Percentiles rank a stretch among this genome's conserved stretches.
These are phyloP conservation scores for Drosophila truncata DNA, from an alignment of 1,140 invertebrate species.

Conservation along the genomic window DNA sequence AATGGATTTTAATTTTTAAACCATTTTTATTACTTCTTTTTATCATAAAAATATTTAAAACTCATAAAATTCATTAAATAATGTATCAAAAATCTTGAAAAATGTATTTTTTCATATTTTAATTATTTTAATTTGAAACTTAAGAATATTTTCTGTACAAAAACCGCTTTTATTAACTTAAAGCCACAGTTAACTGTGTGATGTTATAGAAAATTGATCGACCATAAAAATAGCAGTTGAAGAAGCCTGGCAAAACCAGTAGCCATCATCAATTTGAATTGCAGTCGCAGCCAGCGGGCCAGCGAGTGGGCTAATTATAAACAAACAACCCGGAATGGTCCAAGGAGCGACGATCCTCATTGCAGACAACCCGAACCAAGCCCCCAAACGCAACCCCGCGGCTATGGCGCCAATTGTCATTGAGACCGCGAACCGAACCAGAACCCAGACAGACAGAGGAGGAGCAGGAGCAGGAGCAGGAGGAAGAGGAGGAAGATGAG, in stretches of 20 bases:
- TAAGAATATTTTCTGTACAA: neutral
- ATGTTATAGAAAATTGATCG: slow-evolving; percentile 69
- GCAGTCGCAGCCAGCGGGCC: slow-evolving; percentile 18
- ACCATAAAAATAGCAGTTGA: slow-evolving; percentile 70
- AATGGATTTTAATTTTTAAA: neutral
- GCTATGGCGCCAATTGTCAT: slow-evolving; percentile 83
- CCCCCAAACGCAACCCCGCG: slow-evolving; percentile 58
- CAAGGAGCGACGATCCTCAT: slow-evolving; percentile 30
- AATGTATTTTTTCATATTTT: neutral
- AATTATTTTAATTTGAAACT: neutral
- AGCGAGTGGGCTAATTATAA: slow-evolving; percentile 77
- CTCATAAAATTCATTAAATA: too few relatives aligned
- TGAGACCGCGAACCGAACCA: slow-evolving; percentile 55
- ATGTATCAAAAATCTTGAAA: neutral
- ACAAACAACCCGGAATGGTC: slow-evolving; percentile 65
- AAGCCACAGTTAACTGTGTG: neutral
- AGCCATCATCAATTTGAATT: slow-evolving; percentile 80
- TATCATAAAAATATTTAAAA: neutral
- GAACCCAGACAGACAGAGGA: slow-evolving; percentile 1
- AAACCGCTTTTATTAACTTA: neutral
- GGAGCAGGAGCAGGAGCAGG: neutral
- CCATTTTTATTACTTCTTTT: neutral
- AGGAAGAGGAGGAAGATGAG: neutral
- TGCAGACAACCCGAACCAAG: slow-evolving; percentile 8
- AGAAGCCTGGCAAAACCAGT: slow-evolving; percentile 71